phyloP scores from a whole-genome alignment of 2,888 invertebrate genomes.

The Timandra comae region DNA sequence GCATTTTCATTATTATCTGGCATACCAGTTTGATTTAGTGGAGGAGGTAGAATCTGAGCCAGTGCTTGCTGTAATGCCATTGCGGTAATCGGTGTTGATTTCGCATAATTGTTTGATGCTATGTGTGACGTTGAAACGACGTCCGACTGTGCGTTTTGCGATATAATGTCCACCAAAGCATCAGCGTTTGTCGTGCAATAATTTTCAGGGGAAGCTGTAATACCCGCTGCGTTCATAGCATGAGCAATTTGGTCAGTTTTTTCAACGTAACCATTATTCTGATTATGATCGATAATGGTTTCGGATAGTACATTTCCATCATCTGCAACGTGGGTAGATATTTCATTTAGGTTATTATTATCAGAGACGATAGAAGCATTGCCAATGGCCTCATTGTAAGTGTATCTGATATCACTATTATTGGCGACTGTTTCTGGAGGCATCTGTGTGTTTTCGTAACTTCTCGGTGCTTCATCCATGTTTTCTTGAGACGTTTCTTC shows the following conservation, averaged over 20 bases:
- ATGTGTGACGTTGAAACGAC: conserved; percentile 29
- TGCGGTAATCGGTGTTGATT: conserved; percentile 55
- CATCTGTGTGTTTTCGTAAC: conserved; percentile 22
- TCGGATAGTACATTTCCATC: too few relatives aligned
- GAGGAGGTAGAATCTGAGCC: conserved; percentile 65
- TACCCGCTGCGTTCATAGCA: conserved; percentile 68
- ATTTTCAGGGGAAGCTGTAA: conserved; percentile 43
- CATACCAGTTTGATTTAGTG: conserved; percentile 50
- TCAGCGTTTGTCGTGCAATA: conserved; percentile 39
- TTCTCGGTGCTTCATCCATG: conserved; percentile 30
- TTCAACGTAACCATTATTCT: too few relatives aligned
- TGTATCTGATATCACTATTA: conserved; percentile 9
- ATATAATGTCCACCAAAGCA: conserved; percentile 70
- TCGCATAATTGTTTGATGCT: conserved; percentile 44
- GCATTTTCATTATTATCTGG: conserved; percentile 42
- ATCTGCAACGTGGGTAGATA: too few relatives aligned
- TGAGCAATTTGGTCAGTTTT: conserved; percentile 65
- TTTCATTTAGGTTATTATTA: too few relatives aligned
- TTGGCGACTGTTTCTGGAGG: conserved; percentile 12
- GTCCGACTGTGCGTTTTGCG: conserved; percentile 65
- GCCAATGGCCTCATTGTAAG: not conserved
- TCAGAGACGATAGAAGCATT: not conserved
- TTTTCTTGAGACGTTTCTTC: conserved; percentile 45
- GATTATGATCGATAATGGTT: too few relatives aligned
- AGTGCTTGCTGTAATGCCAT: conserved; percentile 67